These are phyloP conservation scores for Mythimna vitellina DNA, from an alignment of 2,888 invertebrate genomes.

Conservation along the genomic window DNA sequence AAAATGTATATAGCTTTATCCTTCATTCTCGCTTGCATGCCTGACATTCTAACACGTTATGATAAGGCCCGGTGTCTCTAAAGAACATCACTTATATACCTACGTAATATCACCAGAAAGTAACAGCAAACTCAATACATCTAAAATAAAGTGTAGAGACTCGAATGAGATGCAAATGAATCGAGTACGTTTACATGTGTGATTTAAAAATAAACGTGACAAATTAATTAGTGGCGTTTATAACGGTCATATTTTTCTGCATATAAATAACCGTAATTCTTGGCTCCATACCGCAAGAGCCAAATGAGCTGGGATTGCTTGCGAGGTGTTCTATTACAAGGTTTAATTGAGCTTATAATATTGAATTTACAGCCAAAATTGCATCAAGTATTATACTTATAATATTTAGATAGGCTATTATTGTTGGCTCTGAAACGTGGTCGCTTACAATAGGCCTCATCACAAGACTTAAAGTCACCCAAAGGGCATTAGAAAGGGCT, in stretches of 20 bases:
- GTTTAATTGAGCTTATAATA: background rate
- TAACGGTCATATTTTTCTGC: slow-evolving; percentile 40
- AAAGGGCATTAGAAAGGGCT: no score
- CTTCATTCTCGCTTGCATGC: no score
- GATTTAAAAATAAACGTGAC: slow-evolving; percentile 57
- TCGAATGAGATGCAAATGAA: slow-evolving; percentile 15
- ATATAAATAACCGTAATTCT: slow-evolving; percentile 46
- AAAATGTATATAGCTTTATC: no score
- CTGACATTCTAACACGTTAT: no score
- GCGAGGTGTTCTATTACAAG: background rate
- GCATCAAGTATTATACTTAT: background rate
- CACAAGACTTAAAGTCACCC: no score
- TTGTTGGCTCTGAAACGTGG: no score
- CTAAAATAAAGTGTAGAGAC: background rate
- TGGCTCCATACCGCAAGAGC: slow-evolving; percentile 30
- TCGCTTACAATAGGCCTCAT: no score
- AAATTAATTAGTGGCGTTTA: slow-evolving; percentile 51
- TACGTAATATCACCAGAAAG: no score
- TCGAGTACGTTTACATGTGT: slow-evolving; percentile 33
- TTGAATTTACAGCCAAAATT: background rate
- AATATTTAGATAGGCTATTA: no score
- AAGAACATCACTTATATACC: no score
- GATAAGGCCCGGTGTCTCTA: no score
- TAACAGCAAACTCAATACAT: background rate
- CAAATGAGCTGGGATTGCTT: background rate